Conservation (phyloP, 2,113 vertebrate species). For the Monopterus albus region DNA sequence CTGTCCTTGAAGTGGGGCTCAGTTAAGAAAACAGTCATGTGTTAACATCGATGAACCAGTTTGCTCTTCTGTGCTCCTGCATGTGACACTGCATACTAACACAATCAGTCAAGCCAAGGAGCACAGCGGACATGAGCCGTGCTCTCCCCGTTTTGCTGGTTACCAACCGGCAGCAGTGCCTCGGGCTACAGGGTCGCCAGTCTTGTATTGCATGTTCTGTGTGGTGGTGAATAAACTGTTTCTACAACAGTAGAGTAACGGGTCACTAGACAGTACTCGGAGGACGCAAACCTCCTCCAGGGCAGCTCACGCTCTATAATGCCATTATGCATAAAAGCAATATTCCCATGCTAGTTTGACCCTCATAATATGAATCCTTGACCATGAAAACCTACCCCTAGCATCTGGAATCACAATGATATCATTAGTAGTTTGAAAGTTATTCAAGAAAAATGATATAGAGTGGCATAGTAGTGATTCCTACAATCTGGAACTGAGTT, state of each 20-base stretch:
- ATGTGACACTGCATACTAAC: conserved; percentile 23
- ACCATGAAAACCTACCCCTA: too few relatives aligned
- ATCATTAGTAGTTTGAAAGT: too few relatives aligned
- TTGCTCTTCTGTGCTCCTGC: conserved; percentile 41
- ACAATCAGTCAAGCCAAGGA: conserved; percentile 67
- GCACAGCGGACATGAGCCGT: conserved; percentile 35
- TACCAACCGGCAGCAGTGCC: conserved; percentile 44
- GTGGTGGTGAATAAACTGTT: conserved; percentile 11
- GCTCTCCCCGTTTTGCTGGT: conserved; percentile 18
- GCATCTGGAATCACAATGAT: too few relatives aligned
- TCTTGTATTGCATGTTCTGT: conserved; percentile 20
- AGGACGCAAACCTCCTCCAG: too few relatives aligned
- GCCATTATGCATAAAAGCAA: too few relatives aligned
- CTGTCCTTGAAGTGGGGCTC: conserved; percentile 48
- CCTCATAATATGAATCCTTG: too few relatives aligned
- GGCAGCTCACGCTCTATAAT: too few relatives aligned
- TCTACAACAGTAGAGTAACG: background rate
- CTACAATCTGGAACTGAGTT: too few relatives aligned
- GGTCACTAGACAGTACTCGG: too few relatives aligned
- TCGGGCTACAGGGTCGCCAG: conserved; percentile 18
- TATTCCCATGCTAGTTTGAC: too few relatives aligned
- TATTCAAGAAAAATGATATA: too few relatives aligned
- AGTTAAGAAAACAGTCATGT: conserved; percentile 28
- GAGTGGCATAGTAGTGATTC: too few relatives aligned
- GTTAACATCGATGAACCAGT: conserved; percentile 60